phyloP scores from a whole-genome alignment of 2,888 invertebrate species.

The Quadriops clusia region DNA sequence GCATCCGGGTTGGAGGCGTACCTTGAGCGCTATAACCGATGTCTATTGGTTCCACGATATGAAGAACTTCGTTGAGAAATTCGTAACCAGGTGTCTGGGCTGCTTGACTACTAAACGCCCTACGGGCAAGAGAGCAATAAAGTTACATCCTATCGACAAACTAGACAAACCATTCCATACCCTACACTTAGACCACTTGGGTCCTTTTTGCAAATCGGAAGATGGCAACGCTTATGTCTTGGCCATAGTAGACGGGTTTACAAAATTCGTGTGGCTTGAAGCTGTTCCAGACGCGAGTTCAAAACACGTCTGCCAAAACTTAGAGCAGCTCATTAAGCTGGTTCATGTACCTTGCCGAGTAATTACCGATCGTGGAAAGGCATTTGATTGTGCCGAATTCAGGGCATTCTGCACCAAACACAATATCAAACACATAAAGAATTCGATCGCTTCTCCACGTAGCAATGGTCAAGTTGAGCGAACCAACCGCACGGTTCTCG shows the following conservation, averaged over 20 bases:
- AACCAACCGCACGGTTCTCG: conserved; percentile 16
- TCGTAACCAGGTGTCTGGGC: conserved; percentile 19
- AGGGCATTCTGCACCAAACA: neutral
- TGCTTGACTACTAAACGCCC: conserved; percentile 19
- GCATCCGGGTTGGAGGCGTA: conserved; percentile 22
- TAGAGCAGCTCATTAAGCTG: conserved; percentile 10
- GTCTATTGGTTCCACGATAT: conserved; percentile 10
- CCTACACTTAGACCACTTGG: conserved; percentile 8
- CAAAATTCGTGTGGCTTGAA: conserved; percentile 9
- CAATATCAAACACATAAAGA: conserved; percentile 1
- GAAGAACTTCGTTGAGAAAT: conserved; percentile 11
- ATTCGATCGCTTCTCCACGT: conserved; percentile 10
- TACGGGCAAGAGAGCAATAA: conserved; percentile 7
- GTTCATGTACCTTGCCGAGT: conserved; percentile 10
- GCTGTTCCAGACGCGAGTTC: conserved; percentile 7
- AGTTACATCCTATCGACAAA: conserved; percentile 6
- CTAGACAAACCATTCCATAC: conserved; percentile 8
- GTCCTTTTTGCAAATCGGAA: conserved; percentile 8
- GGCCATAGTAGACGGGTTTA: conserved; percentile 6
- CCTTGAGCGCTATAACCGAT: conserved; percentile 9
- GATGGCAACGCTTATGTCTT: conserved; percentile 3
- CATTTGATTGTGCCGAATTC: conserved; percentile 6
- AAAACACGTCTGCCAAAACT: conserved; percentile 4
- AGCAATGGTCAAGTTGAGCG: conserved; percentile 19
- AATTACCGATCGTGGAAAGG: conserved; percentile 9